Evolutionary conservation across 2,113 vertebrate species (phyloP).

Genomic region (Macquaria ambigua): DNA sequence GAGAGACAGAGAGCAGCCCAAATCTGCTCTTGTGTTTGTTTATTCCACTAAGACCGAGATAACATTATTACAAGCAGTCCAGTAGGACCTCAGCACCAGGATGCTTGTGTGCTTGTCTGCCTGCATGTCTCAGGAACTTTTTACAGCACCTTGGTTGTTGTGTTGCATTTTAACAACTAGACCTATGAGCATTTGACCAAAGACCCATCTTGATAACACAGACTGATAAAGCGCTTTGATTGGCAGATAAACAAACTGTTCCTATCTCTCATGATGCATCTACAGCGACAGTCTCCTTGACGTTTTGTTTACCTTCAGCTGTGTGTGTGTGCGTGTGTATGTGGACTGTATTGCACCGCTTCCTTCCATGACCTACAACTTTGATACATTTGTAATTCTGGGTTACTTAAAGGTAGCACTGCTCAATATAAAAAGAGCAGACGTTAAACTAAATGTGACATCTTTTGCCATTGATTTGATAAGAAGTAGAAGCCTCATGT

Average conservation of each 20-base stretch:
- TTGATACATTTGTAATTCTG: not conserved
- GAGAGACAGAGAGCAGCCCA: conserved; percentile 27
- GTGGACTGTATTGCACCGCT: not conserved
- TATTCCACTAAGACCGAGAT: conserved; percentile 45
- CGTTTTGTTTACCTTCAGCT: not conserved
- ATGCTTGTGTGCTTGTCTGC: conserved; percentile 2
- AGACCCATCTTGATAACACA: not conserved
- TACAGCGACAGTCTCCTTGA: not conserved
- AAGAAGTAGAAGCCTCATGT: not conserved
- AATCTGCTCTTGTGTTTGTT: conserved; percentile 49
- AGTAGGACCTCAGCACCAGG: not conserved
- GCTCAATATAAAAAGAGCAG: not conserved
- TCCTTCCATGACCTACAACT: not conserved
- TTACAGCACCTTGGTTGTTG: not conserved
- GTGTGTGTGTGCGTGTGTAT: not conserved
- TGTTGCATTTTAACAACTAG: not conserved
- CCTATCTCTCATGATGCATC: not conserved
- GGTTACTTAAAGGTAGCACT: not conserved
- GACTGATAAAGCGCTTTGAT: not conserved
- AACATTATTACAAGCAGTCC: conserved; percentile 28
- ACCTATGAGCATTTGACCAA: not conserved
- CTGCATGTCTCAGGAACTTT: not conserved
- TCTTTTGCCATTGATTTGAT: not conserved
- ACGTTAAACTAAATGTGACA: not conserved
- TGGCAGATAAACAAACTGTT: not conserved